A percentile compares a stretch with the other conserved stretches of the same genome.
phyloP scores from a whole-genome alignment of 2,888 invertebrate species.

The Zygothrica quintamaculata region DNA sequence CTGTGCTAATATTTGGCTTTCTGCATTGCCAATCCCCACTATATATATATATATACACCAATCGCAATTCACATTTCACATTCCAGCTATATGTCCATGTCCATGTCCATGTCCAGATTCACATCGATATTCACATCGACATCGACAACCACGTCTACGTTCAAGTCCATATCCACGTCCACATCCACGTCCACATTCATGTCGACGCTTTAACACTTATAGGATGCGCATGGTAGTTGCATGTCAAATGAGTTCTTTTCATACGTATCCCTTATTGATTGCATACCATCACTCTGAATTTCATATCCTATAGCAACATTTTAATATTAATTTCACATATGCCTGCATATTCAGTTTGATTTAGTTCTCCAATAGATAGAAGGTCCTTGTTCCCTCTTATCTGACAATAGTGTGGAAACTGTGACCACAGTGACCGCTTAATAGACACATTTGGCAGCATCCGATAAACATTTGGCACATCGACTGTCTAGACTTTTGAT shows the following conservation, averaged over 20 bases:
- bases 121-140: background rate
- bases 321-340: constrained; percentile 9
- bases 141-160: constrained; percentile 7
- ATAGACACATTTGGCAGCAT: constrained; percentile 31
- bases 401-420: constrained; percentile 1
- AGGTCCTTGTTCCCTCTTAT: too few species aligned
- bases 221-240: constrained; percentile 28
- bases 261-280: constrained; percentile 51
- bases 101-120: background rate
- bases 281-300: constrained; percentile 11
- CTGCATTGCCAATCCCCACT: constrained; percentile 19
- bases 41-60: too few species aligned
- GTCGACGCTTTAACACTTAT: constrained; percentile 60
- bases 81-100: background rate
- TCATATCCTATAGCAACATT: constrained; percentile 1
- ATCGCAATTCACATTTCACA: background rate
- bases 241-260: constrained; percentile 54
- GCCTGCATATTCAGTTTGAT: constrained; percentile 1
- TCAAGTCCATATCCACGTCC: constrained; percentile 25
- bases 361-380: too few species aligned
- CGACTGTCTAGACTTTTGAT: constrained; percentile 54
- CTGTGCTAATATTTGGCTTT: constrained; percentile 72
- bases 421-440: constrained; percentile 22
- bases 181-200: constrained; percentile 29
- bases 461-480: constrained; percentile 26